Percentiles rank a stretch among this genome's conserved stretches.
phyloP scores from a whole-genome alignment of 2,113 vertebrate genomes.

The Poicephalus meyeri region DNA sequence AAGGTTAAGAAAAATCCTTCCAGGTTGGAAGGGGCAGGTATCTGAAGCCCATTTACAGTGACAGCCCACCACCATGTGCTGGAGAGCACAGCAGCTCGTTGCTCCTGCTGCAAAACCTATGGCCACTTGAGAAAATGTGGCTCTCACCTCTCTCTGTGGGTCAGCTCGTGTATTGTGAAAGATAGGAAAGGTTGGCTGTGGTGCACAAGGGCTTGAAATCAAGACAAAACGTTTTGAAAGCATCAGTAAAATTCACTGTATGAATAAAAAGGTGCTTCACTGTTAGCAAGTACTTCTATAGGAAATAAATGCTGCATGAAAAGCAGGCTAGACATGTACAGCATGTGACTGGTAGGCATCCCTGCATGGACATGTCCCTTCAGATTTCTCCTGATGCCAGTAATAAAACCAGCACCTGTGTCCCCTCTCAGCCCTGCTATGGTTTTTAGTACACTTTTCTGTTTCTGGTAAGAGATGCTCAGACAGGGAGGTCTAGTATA shows the following conservation, averaged over 20 bases:
- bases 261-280: not conserved
- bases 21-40: rapidly evolving
- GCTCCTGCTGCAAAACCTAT: not conserved
- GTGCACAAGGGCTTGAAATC: not conserved
- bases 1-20: not conserved
- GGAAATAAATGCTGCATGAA: not conserved
- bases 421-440: not conserved
- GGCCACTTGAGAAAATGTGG: not conserved
- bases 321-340: not conserved
- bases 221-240: not conserved
- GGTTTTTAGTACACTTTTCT: not conserved
- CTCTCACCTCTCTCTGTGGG: not conserved
- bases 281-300: not conserved
- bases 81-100: not conserved
- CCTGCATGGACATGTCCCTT: not conserved
- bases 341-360: not conserved
- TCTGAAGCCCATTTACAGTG: not conserved
- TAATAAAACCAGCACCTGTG: not conserved
- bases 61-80: not conserved
- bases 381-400: not conserved
- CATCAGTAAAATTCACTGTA: not conserved
- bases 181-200: not conserved
- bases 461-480: not conserved
- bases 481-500: not conserved
- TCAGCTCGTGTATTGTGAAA: not conserved